Evolutionary conservation across 2,113 vertebrate species (phyloP), one percentile per base, ranked within the genome.

Genomic region (Damaliscus lunatus): DNA sequence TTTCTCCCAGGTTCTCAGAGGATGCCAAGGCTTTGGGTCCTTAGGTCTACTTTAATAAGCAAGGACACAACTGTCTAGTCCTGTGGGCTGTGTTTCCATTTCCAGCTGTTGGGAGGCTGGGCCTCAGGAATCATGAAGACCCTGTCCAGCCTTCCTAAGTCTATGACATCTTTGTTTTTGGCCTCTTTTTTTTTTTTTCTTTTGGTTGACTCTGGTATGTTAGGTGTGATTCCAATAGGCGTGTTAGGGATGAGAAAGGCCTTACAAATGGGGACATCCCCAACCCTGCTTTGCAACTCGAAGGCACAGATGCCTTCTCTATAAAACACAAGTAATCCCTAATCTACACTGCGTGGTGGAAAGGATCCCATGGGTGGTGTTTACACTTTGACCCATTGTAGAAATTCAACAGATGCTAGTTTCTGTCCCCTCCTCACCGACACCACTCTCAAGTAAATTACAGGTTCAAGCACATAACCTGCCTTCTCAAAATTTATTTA

Each of bases 301-400:
- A 40, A 64, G 59, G 31, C 40, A 36, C 74, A 31, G 25, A 84
- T 84, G 60, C 46, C 36, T 86, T 11, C 15, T 52, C n/a, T 80
- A 33, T 55, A 59, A 46, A 57, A 46, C 48, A 43, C 21, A 33
- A 19, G 46, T 12, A 52, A 86, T 10, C 19, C 43, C 9, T 81
- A 59, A 14, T 19, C 21, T 16, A 48, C n/a, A 43, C 55, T 52
- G 36, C 29, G 11, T 40, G 16, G 53, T 40, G 3, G 6, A 78
- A 64, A 80, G 27, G 40, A 74, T 46, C 6, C 9, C 59, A 8
- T 31, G 33, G 16, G 55, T 15, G 57, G 9, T 23, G 5, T 40
- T 15, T 17, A 48, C 0, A 27, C 29, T 52, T 55, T 3, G 23
- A 6, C 7, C 5, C 40, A 53, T 0, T 12, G 27, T 50, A 59